Evolutionary conservation across 2,888 invertebrate genomes (phyloP), one percentile per base, ranked within the genome.

Genomic region (Athripsodes cinereus): DNA sequence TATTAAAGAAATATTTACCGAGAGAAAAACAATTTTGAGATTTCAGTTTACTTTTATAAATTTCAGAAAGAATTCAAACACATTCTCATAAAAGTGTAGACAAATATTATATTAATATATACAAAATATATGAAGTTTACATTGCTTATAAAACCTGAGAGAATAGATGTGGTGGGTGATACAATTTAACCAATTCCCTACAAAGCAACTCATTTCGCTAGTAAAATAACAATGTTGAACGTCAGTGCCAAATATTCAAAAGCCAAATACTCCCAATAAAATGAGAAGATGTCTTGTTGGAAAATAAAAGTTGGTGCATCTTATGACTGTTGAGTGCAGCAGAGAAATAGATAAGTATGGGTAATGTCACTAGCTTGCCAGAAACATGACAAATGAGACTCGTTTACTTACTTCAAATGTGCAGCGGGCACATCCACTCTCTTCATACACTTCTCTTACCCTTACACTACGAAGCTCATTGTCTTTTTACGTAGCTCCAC

Each of bases 371-470:
- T 58, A 53, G 51, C 51, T 61, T 61, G 63, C 63, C 63, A 61
- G 57, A 34, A 52, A 53, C 55, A 63, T 63, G 64, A 62, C 64
- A 62, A 62, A 64, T 60, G 62, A 60, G 61, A 44, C 44, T 46
- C 61, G 61, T 59, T 59, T 59, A 59, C 53, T 53, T 47, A 56
- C 56, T 53, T 59, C 59, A 57, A 59, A 59, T 56, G 56, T 59
- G 56, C 59, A 59, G 13, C 59, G 52, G 49, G 55, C 26, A 51
- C 48, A 53, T 34, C 20, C 22, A 48, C 58, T 58, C 53, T 58
- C 26, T 26, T 26, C 26, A 26, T 26, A 48, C 58, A 53, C 53
- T 58, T 10, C 10, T 26, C 26, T 6, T 26, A 6, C 26, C 21
- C 21, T 48, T 48, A 19, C 48, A 18, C 19, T 19, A 18, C 48